phyloP scores from a whole-genome alignment of 2,797 vertebrate genomes.

The Alfaro cultratus region DNA sequence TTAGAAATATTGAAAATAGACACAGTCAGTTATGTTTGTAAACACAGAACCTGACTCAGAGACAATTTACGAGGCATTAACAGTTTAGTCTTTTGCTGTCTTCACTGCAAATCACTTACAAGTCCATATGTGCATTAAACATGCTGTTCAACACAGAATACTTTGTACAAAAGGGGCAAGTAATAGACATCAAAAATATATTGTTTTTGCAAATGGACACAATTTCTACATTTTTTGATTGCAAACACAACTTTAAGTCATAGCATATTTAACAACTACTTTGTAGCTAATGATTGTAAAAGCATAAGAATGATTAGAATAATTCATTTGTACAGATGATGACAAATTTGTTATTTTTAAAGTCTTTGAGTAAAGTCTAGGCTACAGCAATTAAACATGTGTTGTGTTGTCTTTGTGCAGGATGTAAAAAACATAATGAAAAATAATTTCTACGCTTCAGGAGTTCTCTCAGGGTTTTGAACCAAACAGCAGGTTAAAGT shows the following conservation, averaged over 20 bases:
- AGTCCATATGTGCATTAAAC: not conserved
- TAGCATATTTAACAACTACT: not conserved
- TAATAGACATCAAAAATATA: not conserved
- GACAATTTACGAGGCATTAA: not conserved
- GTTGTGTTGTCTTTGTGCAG: not conserved
- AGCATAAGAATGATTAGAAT: not conserved
- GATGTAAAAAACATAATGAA: not conserved
- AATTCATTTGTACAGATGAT: not conserved
- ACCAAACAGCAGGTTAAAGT: not conserved
- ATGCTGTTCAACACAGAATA: not conserved
- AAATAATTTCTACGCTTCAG: not conserved
- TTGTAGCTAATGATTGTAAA: not conserved
- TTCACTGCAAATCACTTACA: not conserved
- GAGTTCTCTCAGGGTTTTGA: not conserved
- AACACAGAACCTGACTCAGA: conserved; percentile 1
- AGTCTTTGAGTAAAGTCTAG: not conserved
- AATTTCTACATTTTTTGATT: not conserved
- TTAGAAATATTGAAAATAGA: not conserved
- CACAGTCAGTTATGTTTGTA: not conserved
- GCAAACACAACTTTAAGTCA: not conserved
- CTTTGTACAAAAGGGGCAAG: not conserved
- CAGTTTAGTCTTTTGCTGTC: not conserved
- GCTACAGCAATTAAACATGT: not conserved
- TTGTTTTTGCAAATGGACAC: not conserved
- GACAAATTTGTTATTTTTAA: not conserved